Evolutionary conservation across 2,888 invertebrate species (phyloP), one percentile per base, ranked within the genome.

Genomic region (Agonopterix alstromeriana): DNA sequence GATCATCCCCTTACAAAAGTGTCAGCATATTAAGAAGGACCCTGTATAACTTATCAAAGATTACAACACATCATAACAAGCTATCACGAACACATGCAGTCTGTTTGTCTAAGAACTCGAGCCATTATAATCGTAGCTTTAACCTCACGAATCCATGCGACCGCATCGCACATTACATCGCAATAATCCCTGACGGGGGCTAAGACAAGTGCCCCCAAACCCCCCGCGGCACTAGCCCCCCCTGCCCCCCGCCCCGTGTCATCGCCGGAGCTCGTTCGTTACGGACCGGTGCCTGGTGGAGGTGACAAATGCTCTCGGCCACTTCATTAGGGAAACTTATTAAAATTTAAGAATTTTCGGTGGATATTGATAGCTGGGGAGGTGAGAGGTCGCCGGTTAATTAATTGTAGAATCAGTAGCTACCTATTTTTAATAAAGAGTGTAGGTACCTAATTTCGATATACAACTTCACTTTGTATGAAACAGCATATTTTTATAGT

Each of bases 251-350:
- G 35, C 9, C 36, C 38, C 10, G 38, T 38, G 38, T 38, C 38
- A 38, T 38, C 38, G 38, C 3, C 48, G 27, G 14, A 50, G 42
- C 54, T 52, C 78, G 79, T 78, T 73, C 73, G 72, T 79, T 79
- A 77, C 70, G n/a, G n/a, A n/a, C n/a, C n/a, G 60, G 68, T 62
- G 72, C 63, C 77, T 69, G 77, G 68, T 76, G 79, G 61, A 66
- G 63, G 69, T 82, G 81, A 79, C 81, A 77, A 80, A 77, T 73
- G 70, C 67, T 67, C 67, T 63, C 62, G 59, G 61, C 61, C 66
- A 61, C 69, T 70, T 68, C 62, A 65, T 71, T 73, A 65, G 35
- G 53, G 56, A 61, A 61, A 65, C 60, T 63, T 71, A 73, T 72
- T 73, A 65, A 74, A 73, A 27, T 27, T 27, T 27, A 27, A 27